Evolutionary conservation across 2,113 vertebrate species (phyloP), one percentile per base, ranked within the genome.

Genomic region (Platanista minor): DNA sequence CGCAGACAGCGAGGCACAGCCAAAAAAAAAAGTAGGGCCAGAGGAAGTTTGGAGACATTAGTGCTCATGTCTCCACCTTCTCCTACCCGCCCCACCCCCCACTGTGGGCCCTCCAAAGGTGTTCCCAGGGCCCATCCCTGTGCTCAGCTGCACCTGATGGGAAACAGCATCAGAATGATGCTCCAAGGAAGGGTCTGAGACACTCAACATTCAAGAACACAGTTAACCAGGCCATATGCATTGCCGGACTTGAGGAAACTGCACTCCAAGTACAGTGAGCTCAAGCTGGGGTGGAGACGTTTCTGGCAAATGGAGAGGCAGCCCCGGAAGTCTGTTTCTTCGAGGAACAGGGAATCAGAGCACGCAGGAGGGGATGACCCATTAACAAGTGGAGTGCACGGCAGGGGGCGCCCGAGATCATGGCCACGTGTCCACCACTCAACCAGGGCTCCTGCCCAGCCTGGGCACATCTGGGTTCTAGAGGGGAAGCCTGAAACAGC

Each of bases 61-160:
- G 17, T 18, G 18, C 33, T 88, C 20, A 23, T 2, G 57, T 14
- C n/a, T 41, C 39, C 15, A n/a, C 77, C 33, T 71, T 71, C 72
- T 78, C 57, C 36, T 33, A 31, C 43, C 20, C 49, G 1, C 49
- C 3, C 14, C 14, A n/a, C 49, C 49, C 14, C 4, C 13, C 1
- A 0, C 18, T 0, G 0, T 12, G 6, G 20, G 25, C 6, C 20
- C 39, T 71, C 33, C 1, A 0, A 72, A 39, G 6, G 2, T 67
- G 54, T 9, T 8, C 33, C n/a, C n/a, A 2, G 0, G 0, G 0
- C 3, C 0, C n/a, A 4, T 33, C 27, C 43, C 84, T 33, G 72
- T 3, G 41, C 49, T 67, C 33, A 36, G 21, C 57, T 29, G 23
- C 59, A 25, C 21, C 23, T 4, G 21, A 27, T 61, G 25, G 49